These are phyloP conservation scores for Hippocampus guttulatus DNA, from an alignment of 2,113 vertebrate species.

Conservation along the genomic window DNA sequence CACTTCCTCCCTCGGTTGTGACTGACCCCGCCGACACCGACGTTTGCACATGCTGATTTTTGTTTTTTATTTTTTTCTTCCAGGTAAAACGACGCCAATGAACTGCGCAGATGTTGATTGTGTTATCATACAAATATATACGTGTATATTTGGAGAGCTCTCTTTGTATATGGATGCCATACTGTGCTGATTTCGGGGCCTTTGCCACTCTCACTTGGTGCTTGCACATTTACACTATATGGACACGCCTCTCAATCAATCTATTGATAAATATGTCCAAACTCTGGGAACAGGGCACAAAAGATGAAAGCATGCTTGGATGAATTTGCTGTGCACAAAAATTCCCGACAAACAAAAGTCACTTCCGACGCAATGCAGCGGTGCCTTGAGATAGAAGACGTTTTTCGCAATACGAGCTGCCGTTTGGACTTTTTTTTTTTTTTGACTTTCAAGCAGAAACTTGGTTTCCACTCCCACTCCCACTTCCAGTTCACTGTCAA, in stretches of 20 bases:
- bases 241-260: slow-evolving; percentile 1
- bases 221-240: slow-evolving; percentile 70
- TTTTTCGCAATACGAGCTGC: neutral
- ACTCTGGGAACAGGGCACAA: neutral
- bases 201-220: slow-evolving; percentile 61
- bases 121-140: slow-evolving; percentile 53
- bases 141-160: slow-evolving; percentile 79
- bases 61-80: slow-evolving; percentile 32
- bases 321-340: neutral
- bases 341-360: neutral
- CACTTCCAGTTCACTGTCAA: too few relatives aligned
- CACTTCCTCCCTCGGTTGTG: slow-evolving; percentile 93
- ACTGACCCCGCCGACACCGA: slow-evolving; percentile 55
- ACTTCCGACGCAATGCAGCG: neutral
- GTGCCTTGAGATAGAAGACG: neutral
- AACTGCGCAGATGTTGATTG: slow-evolving; percentile 72
- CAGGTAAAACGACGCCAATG: slow-evolving; percentile 64
- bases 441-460: neutral
- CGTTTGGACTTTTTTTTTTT: neutral
- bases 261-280: too few relatives aligned
- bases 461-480: too few relatives aligned
- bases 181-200: slow-evolving; percentile 72
- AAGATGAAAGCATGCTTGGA: neutral
- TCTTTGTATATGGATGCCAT: slow-evolving; percentile 73
- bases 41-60: slow-evolving; percentile 80